Conservation (phyloP, 2,888 invertebrate species). For the Thysanoteuthis rhombus region DNA sequence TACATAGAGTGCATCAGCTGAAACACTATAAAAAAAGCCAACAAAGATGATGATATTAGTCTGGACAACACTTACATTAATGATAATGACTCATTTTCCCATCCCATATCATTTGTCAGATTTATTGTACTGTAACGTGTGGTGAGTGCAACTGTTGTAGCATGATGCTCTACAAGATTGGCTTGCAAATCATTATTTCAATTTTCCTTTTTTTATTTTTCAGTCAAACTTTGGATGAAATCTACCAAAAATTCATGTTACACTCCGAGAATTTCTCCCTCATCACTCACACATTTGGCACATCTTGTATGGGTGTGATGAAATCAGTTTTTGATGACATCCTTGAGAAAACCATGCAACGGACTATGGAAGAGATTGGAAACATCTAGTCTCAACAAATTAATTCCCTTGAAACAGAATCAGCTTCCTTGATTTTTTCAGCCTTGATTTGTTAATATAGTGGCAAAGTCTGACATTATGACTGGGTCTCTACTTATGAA, state of each 20-base stretch:
- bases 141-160: too few relatives aligned
- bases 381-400: background rate
- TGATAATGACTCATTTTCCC: too few relatives aligned
- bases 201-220: background rate
- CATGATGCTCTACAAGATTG: too few relatives aligned
- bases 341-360: background rate
- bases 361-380: background rate
- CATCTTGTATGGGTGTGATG: background rate
- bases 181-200: too few relatives aligned
- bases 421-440: background rate
- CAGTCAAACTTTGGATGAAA: background rate
- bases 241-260: background rate
- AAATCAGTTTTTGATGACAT: background rate
- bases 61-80: too few relatives aligned
- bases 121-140: too few relatives aligned
- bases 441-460: background rate
- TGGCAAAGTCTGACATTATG: too few relatives aligned
- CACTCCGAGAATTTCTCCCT: background rate
- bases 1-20: too few relatives aligned
- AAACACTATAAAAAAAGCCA: too few relatives aligned
- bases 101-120: too few relatives aligned
- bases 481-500: too few relatives aligned
- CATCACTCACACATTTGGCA: background rate
- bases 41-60: too few relatives aligned
- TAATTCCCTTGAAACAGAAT: background rate